A percentile compares a stretch with the other conserved stretches of the same genome.
Conservation (phyloP, 1,140 invertebrate species). For the Drosophila hydei region DNA sequence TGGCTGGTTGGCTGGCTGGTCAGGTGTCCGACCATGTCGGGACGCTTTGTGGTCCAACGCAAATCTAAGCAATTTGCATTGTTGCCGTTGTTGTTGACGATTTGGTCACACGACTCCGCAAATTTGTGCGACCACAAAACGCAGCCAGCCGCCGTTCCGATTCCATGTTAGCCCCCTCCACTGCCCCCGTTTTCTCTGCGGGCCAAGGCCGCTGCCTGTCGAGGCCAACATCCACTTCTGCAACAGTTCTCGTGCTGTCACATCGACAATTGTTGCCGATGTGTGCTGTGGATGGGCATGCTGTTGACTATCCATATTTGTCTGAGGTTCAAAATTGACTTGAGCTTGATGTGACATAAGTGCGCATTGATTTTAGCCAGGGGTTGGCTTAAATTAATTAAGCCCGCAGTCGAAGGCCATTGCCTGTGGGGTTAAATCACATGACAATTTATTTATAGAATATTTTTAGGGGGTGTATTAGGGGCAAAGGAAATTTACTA, state of each 20-base stretch:
- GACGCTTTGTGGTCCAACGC: slow-evolving; percentile 68
- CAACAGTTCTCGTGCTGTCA: slow-evolving; percentile 19
- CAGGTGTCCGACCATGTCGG: slow-evolving; percentile 53
- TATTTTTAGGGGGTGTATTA: no score
- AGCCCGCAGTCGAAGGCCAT: no score
- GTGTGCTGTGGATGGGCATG: background rate
- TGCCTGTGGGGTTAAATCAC: background rate
- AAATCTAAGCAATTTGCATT: slow-evolving; percentile 76
- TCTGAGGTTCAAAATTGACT: background rate
- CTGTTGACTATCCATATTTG: slow-evolving; percentile 17
- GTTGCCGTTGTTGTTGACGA: slow-evolving; percentile 51
- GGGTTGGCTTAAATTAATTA: background rate
- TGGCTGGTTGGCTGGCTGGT: slow-evolving; percentile 4
- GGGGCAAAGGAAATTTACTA: no score
- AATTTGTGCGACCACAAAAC: slow-evolving; percentile 62
- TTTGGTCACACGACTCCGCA: slow-evolving; percentile 59
- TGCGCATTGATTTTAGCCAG: background rate
- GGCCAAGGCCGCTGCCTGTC: slow-evolving; percentile 31
- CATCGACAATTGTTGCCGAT: slow-evolving; percentile 16
- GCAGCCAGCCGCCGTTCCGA: slow-evolving; percentile 12
- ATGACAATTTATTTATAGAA: background rate
- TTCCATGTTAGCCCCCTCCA: background rate
- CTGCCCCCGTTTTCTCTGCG: background rate
- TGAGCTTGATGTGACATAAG: background rate
- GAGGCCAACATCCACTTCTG: slow-evolving; percentile 5